phyloP scores from a whole-genome alignment of 2,113 vertebrate species.

The Hippolais icterina region DNA sequence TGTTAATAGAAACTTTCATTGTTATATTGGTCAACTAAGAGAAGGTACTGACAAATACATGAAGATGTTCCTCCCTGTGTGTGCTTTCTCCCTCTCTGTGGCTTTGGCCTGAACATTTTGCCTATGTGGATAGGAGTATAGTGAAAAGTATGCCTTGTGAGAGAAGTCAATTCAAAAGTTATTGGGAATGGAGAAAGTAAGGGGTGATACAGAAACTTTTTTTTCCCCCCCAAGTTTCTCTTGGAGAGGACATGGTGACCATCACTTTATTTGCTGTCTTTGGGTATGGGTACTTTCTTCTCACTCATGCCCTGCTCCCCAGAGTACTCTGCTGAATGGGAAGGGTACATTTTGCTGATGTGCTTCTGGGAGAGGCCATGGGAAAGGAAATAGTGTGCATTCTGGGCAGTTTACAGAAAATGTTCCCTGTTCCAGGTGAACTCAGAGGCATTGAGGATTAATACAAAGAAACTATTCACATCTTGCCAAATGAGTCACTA shows the following conservation, averaged over 20 bases:
- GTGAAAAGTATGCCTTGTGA: background rate
- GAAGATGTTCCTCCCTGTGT: background rate
- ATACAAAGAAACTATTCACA: background rate
- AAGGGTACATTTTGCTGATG: background rate
- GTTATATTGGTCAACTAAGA: background rate
- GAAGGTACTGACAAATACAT: background rate
- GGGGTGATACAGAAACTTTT: background rate
- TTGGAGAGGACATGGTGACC: accelerated
- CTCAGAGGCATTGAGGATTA: background rate
- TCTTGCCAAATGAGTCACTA: background rate
- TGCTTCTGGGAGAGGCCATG: background rate
- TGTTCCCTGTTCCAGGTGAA: background rate
- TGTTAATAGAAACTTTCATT: background rate
- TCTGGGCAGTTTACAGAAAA: background rate
- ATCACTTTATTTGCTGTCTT: background rate
- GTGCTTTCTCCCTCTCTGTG: background rate
- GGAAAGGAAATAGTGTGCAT: background rate
- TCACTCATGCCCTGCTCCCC: background rate
- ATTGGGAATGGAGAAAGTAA: background rate
- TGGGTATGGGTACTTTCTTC: background rate
- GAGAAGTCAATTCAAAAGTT: background rate
- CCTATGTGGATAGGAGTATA: background rate
- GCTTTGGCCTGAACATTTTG: background rate
- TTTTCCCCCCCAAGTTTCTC: background rate
- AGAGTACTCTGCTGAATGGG: background rate